phyloP scores from a whole-genome alignment of 2,113 vertebrate genomes.

The Aphyosemion australe region DNA sequence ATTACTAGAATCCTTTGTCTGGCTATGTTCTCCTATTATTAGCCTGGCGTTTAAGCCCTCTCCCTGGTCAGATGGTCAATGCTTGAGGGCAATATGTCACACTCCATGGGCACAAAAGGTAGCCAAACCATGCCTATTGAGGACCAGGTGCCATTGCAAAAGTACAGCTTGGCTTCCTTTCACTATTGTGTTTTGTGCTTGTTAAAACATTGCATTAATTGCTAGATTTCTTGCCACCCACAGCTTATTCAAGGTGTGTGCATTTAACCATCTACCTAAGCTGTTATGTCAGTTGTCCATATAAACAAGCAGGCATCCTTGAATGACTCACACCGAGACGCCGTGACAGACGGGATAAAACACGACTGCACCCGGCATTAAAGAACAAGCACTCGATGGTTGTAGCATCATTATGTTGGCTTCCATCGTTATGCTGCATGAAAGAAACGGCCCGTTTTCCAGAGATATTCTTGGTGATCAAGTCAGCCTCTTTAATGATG shows the following conservation, averaged over 20 bases:
- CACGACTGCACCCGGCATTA: conserved; percentile 34
- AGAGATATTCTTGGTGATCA: conserved; percentile 60
- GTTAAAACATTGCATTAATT: conserved; percentile 60
- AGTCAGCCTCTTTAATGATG: conserved; percentile 72
- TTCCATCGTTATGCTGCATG: conserved; percentile 68
- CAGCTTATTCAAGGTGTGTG: conserved; percentile 44
- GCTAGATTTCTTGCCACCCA: conserved; percentile 56
- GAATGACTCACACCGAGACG: conserved; percentile 65
- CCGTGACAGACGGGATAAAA: conserved; percentile 44
- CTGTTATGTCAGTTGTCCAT: conserved; percentile 49
- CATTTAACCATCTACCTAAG: conserved; percentile 31
- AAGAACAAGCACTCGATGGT: conserved; percentile 37
- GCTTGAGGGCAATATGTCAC: conserved; percentile 82
- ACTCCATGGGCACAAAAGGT: conserved; percentile 81
- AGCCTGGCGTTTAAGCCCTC: conserved; percentile 72
- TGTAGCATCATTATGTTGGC: conserved; percentile 62
- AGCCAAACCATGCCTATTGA: conserved; percentile 79
- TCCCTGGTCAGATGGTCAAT: conserved; percentile 83
- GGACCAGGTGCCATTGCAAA: conserved; percentile 78
- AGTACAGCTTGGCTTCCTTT: conserved; percentile 73
- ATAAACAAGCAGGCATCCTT: conserved; percentile 61
- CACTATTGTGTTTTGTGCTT: conserved; percentile 67
- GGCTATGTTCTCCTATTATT: conserved; percentile 77
- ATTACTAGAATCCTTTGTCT: conserved; percentile 72
- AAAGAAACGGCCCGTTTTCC: conserved; percentile 37